Percentiles rank a stretch among this genome's conserved stretches.
Evolutionary conservation across 2,113 vertebrate genomes (phyloP).

Genomic region (Cyphomyrus discorhynchus): DNA sequence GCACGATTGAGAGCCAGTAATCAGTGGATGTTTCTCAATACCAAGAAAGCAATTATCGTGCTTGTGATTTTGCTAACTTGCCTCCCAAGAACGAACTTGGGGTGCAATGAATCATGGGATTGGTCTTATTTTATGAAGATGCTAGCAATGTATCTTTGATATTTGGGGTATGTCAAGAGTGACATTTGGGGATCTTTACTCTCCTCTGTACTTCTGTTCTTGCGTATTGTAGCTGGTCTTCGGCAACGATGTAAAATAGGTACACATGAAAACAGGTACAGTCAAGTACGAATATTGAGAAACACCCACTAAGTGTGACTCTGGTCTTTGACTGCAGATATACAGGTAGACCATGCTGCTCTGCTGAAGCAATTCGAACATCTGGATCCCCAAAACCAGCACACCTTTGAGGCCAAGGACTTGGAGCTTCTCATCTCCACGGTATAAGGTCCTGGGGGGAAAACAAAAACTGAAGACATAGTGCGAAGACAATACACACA

Average conservation of each 20-base stretch:
- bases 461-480: not conserved
- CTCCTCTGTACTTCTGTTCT: not conserved
- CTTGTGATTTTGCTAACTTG: not conserved
- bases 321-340: constrained; percentile 49
- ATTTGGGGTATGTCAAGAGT: not conserved
- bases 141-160: not conserved
- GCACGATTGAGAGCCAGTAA: not conserved
- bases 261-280: not conserved
- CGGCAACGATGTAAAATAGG: not conserved
- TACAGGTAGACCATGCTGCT: constrained; percentile 75
- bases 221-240: not conserved
- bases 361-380: constrained; percentile 89
- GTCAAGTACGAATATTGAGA: not conserved
- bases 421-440: constrained; percentile 83
- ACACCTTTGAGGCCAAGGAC: constrained; percentile 84
- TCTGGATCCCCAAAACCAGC: constrained; percentile 84
- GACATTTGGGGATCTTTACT: not conserved
- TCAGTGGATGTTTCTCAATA: not conserved
- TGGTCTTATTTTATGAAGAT: not conserved
- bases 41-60: not conserved
- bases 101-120: not conserved
- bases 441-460: constrained; percentile 42
- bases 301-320: not conserved
- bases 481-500: not conserved
- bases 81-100: not conserved